A percentile compares a stretch with the other conserved stretches of the same genome.
These are phyloP conservation scores for Phodopus roborovskii DNA, from an alignment of 2,113 vertebrate species.

Conservation along the genomic window DNA sequence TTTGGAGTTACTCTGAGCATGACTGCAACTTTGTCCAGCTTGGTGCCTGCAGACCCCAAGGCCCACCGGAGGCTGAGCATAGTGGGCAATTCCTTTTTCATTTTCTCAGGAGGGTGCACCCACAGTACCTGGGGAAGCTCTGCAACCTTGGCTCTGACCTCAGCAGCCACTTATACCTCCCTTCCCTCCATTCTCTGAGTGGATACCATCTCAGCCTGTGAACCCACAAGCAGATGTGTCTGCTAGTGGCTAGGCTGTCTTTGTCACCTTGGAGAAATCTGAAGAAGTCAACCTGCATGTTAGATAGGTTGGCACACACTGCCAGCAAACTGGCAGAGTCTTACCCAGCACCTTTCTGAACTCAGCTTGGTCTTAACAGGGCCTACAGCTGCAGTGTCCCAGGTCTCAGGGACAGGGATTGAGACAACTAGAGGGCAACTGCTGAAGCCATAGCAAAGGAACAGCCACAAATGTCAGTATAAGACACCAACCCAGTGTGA, in stretches of 20 bases:
- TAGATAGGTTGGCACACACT: constrained; percentile 17
- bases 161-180: rapidly evolving
- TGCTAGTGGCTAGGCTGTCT: constrained; percentile 40
- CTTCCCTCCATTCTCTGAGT: rapidly evolving
- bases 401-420: neutral
- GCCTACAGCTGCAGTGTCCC: neutral
- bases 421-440: neutral
- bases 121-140: rapidly evolving
- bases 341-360: neutral
- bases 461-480: neutral
- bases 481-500: neutral
- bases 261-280: neutral
- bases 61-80: rapidly evolving
- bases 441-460: neutral
- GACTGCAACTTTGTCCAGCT: rapidly evolving
- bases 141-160: rapidly evolving
- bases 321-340: constrained; percentile 15
- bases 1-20: rapidly evolving
- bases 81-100: rapidly evolving
- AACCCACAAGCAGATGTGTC: neutral
- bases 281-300: neutral
- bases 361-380: neutral
- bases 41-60: rapidly evolving
- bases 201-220: rapidly evolving
- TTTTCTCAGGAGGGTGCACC: rapidly evolving